Percentiles rank a stretch among this genome's conserved stretches.
These are phyloP conservation scores for Zaprionus lineosus DNA, from an alignment of 2,888 invertebrate genomes.

Conservation along the genomic window DNA sequence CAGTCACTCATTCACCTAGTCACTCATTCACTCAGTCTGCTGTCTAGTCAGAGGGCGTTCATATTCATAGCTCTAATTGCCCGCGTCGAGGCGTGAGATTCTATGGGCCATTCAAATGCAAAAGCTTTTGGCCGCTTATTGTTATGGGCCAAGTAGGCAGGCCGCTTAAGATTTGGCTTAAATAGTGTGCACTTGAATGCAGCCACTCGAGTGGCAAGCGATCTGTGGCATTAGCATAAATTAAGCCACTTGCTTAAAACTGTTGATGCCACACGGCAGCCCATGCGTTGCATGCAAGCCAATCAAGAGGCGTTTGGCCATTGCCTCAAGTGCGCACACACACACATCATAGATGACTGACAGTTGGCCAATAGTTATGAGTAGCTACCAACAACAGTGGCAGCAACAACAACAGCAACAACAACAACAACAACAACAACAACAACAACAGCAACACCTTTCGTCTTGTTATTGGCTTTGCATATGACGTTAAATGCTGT, in stretches of 20 bases:
- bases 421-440: slow-evolving; percentile 27
- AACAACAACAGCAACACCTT: too few relatives aligned
- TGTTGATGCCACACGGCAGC: slow-evolving; percentile 44
- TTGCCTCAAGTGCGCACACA: slow-evolving; percentile 49
- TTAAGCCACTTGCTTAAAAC: slow-evolving; percentile 73
- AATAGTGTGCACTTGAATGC: slow-evolving; percentile 53
- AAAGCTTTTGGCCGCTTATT: slow-evolving; percentile 40
- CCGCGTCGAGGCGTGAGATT: slow-evolving; percentile 55
- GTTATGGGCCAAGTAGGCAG: slow-evolving; percentile 51
- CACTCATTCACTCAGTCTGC: slow-evolving; percentile 25
- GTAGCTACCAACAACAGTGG: slow-evolving; percentile 28
- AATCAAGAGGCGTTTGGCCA: slow-evolving; percentile 44
- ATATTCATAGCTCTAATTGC: slow-evolving; percentile 65
- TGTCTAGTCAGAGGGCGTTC: slow-evolving; percentile 33
- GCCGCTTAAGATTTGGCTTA: slow-evolving; percentile 44
- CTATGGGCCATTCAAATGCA: slow-evolving; percentile 55
- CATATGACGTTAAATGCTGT: slow-evolving; percentile 36
- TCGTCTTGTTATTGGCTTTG: slow-evolving; percentile 25
- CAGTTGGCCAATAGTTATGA: slow-evolving; percentile 67
- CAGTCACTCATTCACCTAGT: slow-evolving; percentile 31
- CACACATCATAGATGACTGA: slow-evolving; percentile 35
- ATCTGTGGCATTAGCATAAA: slow-evolving; percentile 65
- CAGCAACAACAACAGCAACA: slow-evolving; percentile 21
- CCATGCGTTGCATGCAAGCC: slow-evolving; percentile 59
- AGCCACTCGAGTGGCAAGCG: slow-evolving; percentile 50